Conservation (phyloP, 2,113 vertebrate genomes). For the Ramphastos sulfuratus region DNA sequence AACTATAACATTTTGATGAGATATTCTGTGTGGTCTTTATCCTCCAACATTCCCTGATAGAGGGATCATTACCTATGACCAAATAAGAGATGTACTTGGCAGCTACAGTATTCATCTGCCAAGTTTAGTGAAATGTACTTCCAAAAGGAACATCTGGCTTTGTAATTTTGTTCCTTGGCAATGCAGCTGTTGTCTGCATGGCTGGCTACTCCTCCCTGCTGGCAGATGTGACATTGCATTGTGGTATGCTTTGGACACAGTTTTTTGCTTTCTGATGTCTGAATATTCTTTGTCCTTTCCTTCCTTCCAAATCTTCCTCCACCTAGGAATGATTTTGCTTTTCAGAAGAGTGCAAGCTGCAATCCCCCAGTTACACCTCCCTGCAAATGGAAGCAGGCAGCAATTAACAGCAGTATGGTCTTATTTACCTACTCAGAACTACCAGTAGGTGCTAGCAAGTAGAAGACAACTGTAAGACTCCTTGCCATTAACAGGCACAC, state of each 20-base stretch:
- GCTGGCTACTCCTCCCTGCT: conserved; percentile 45
- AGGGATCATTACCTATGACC: conserved; percentile 58
- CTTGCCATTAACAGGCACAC: not conserved
- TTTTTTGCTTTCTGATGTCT: conserved; percentile 6
- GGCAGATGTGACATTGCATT: conserved; percentile 7
- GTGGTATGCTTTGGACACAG: not conserved
- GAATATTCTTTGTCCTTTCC: not conserved
- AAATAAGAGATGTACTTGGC: conserved; percentile 62
- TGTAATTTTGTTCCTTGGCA: conserved; percentile 49
- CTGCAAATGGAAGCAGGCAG: not conserved
- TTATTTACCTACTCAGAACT: not conserved
- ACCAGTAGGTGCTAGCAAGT: not conserved
- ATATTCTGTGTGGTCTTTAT: conserved; percentile 25
- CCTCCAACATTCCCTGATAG: conserved; percentile 6
- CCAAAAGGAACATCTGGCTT: conserved; percentile 73
- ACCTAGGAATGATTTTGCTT: not conserved
- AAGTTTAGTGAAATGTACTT: conserved; percentile 48
- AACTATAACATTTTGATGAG: not conserved
- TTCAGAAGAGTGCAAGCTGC: not conserved
- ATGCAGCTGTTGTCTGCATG: conserved; percentile 43
- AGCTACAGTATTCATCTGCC: conserved; percentile 48
- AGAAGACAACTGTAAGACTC: not conserved
- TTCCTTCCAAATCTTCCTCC: not conserved
- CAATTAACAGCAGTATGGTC: not conserved
- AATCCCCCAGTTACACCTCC: not conserved